Base-by-base conservation (phyloP, 2,797 vertebrate genomes). In the Alca torda region DNA sequence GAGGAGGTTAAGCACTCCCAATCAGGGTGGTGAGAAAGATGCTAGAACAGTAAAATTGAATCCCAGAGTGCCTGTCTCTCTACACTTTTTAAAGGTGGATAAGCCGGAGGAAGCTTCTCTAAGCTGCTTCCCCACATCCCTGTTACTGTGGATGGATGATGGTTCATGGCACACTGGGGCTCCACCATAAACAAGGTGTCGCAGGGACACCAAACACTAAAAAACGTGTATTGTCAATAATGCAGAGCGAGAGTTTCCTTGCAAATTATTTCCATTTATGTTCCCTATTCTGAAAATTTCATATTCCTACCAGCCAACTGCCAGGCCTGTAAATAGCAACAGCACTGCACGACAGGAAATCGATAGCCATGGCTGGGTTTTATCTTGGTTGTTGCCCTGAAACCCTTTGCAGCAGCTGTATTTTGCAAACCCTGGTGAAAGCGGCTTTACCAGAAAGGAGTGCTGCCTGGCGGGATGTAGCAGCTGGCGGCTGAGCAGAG, bases 1-100 rank as follows among this genome's bases (percentile, higher is more conserved):
- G 93, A 96, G 88, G 77, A 90, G 77, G 81, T 79, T 84, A 95
- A 96, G 90, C 77, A 92, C 88, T 97, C 93, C 67, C 91, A 95
- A 95, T 96, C 88, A 96, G 67, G 45, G 59, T 56, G 37, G 51
- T 19, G 13, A 82, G 53, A 76, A 90, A 96, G 67, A 61, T 41
- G 60, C 60, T 89, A 53, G 88, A 90, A 82, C 24, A 64, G 93
- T 56, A 77, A 93, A 89, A 93, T 6, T 89, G 64, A 72, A 94
- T 79, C 60, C 37, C 78, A 80, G 18, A 35, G 39, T 87, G 14
- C 33, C 63, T 79, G 37, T 65, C 33, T 83, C n/a, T 78, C 45
- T 84, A 21, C 10, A 14, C 11, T 76, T 88, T 53, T 64, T 35
- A 64, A 79, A 83, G 23, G 41, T 30, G 41, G 56, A 24, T 64